A percentile compares a stretch with the other conserved stretches of the same genome.
Evolutionary conservation across 2,888 invertebrate genomes (phyloP).

Genomic region (Temnothorax ravouxi): DNA sequence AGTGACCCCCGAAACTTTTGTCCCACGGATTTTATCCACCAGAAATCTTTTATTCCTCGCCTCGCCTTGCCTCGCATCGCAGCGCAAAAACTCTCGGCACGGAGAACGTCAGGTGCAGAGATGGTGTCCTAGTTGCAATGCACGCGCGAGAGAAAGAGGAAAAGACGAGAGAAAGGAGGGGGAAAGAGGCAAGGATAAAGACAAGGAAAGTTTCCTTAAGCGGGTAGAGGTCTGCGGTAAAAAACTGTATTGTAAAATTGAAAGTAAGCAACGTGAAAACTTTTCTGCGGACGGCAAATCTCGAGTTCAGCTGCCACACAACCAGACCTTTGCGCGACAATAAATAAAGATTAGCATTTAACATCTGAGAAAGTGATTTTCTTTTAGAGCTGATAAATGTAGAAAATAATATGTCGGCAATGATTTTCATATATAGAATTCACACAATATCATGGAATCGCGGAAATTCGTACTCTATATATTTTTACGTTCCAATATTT

Average conservation of each 20-base stretch:
- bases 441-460: conserved; percentile 20
- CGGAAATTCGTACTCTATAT: conserved; percentile 23
- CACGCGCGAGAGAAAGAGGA: conserved; percentile 54
- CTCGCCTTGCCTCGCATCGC: conserved; percentile 55
- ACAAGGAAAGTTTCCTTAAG: conserved; percentile 68
- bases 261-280: conserved; percentile 48
- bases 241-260: conserved; percentile 53
- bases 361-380: not conserved
- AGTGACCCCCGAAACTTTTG: conserved; percentile 66
- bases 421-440: not conserved
- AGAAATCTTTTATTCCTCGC: conserved; percentile 72
- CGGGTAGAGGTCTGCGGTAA: conserved; percentile 59
- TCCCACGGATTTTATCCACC: conserved; percentile 69
- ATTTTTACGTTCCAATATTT: conserved; percentile 49
- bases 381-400: not conserved
- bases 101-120: conserved; percentile 71
- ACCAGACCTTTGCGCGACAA: conserved; percentile 5
- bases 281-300: conserved; percentile 25
- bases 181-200: conserved; percentile 59
- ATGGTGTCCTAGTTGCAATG: conserved; percentile 64
- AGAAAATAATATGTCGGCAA: not conserved
- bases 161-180: not conserved
- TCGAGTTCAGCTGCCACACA: not conserved
- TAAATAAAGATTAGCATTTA: conserved; percentile 28
- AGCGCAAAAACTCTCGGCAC: conserved; percentile 67